phyloP scores from a whole-genome alignment of 2,888 invertebrate genomes.

The Meghimatium bilineatum region DNA sequence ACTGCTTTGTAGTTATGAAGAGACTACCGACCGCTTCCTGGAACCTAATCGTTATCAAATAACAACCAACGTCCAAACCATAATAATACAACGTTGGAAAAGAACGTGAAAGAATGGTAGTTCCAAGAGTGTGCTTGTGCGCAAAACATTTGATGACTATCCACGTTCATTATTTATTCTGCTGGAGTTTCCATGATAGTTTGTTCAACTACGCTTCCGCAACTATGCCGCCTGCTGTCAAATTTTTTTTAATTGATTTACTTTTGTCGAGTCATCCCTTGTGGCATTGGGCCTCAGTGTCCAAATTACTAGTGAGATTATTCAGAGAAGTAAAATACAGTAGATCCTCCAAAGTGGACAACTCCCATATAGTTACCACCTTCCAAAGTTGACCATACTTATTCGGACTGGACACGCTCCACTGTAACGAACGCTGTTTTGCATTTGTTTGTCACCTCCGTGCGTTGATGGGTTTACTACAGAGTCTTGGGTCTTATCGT shows the following conservation, averaged over 20 bases:
- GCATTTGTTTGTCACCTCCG: too few relatives aligned
- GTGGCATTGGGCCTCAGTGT: too few relatives aligned
- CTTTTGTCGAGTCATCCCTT: too few relatives aligned
- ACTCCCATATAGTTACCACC: too few relatives aligned
- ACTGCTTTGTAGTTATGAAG: neutral
- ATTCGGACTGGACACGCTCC: too few relatives aligned
- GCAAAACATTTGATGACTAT: neutral
- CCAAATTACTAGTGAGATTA: too few relatives aligned
- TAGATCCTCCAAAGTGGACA: too few relatives aligned
- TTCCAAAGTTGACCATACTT: too few relatives aligned
- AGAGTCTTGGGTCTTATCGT: too few relatives aligned
- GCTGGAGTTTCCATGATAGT: neutral
- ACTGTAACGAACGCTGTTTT: too few relatives aligned
- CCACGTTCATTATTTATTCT: constrained; percentile 18
- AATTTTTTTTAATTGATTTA: neutral
- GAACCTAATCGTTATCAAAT: constrained; percentile 26
- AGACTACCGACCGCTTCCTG: neutral
- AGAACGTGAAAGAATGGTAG: neutral
- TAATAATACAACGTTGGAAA: constrained; percentile 3
- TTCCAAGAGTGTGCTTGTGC: neutral
- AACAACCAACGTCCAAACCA: neutral
- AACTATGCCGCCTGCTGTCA: neutral
- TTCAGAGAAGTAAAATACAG: too few relatives aligned
- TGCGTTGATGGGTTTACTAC: too few relatives aligned
- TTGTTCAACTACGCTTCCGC: neutral